phyloP scores from a whole-genome alignment of 1,140 invertebrate genomes.

The Melitaea cinxia region DNA sequence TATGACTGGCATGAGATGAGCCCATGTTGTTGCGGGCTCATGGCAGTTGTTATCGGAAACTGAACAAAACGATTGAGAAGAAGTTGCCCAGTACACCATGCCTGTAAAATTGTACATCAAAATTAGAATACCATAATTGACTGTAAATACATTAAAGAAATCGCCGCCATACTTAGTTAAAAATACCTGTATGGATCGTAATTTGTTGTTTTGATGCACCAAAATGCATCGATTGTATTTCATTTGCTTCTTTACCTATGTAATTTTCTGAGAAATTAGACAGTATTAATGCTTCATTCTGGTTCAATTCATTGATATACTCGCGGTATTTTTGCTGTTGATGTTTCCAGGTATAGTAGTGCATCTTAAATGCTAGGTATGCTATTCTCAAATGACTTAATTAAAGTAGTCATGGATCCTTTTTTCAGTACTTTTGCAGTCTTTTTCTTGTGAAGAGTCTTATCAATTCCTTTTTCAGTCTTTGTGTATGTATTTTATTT shows the following conservation, averaged over 20 bases:
- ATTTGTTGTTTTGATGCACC: not conserved
- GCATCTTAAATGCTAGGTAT: not conserved
- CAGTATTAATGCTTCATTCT: not conserved
- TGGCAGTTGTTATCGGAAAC: not conserved
- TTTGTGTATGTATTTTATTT: too few relatives aligned
- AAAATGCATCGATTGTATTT: not conserved
- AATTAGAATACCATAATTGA: too few relatives aligned
- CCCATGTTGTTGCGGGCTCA: not conserved
- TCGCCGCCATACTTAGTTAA: too few relatives aligned
- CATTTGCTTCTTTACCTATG: not conserved
- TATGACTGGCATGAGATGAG: not conserved
- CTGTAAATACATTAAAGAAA: too few relatives aligned
- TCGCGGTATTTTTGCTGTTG: not conserved
- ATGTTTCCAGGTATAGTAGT: not conserved
- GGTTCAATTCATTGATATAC: not conserved
- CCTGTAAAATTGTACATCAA: too few relatives aligned
- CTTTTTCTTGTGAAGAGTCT: not conserved
- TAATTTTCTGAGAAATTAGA: not conserved
- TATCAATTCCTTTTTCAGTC: not conserved
- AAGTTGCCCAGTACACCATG: too few relatives aligned
- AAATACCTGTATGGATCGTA: not conserved
- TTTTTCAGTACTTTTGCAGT: not conserved
- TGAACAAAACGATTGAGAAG: not conserved
- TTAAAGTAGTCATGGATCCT: not conserved
- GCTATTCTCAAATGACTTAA: not conserved